Percentiles rank a stretch among this genome's conserved stretches.
Conservation (phyloP, 2,113 vertebrate species). For the Glaucomys volans region DNA sequence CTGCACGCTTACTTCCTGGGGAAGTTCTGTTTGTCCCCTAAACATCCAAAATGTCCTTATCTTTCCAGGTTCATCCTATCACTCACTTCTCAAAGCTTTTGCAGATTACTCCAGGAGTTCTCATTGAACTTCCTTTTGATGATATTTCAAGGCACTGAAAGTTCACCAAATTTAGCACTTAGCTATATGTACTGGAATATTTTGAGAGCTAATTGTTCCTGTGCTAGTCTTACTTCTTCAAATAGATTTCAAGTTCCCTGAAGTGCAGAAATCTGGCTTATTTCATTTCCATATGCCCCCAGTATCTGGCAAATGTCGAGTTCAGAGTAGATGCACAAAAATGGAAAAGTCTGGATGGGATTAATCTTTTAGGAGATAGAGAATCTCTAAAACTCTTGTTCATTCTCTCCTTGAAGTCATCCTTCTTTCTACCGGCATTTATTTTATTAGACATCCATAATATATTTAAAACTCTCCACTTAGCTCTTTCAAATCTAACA, state of each 20-base stretch:
- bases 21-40: background rate
- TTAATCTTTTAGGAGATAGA: background rate
- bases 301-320: constrained; percentile 22
- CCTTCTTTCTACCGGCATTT: background rate
- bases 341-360: background rate
- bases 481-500: constrained; percentile 45
- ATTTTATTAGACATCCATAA: background rate
- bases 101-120: background rate
- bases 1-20: background rate
- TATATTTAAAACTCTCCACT: background rate
- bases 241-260: constrained; percentile 63
- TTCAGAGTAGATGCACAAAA: background rate
- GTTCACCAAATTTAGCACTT: constrained; percentile 43
- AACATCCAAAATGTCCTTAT: background rate
- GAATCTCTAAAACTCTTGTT: background rate
- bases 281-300: constrained; percentile 48
- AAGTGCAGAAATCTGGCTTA: constrained; percentile 48
- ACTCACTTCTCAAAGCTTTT: background rate
- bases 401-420: background rate
- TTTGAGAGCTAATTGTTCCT: constrained; percentile 55
- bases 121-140: constrained; percentile 47
- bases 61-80: background rate
- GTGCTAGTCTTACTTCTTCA: constrained; percentile 11
- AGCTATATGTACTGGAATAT: background rate
- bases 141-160: constrained; percentile 66